Evolutionary conservation across 2,888 invertebrate species (phyloP).

Genomic region (Thecocarcelia acutangulata): DNA sequence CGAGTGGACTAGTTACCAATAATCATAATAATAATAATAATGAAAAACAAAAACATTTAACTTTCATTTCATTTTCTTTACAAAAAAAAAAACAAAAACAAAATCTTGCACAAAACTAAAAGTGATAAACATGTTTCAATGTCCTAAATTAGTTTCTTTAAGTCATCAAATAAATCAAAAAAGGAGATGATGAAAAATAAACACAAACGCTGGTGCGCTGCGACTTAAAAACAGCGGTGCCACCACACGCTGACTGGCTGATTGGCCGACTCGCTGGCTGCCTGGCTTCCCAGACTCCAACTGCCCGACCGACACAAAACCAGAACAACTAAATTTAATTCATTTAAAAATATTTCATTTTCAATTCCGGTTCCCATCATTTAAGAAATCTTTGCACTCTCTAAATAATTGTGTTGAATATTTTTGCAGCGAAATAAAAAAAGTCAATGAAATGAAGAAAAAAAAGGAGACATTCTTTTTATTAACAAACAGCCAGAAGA

Average conservation of each 20-base stretch:
- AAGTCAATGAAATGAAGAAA: slow-evolving; percentile 11
- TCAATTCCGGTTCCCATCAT: slow-evolving; percentile 64
- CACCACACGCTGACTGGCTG: background rate
- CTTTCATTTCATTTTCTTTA: slow-evolving; percentile 57
- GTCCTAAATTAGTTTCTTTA: slow-evolving; percentile 67
- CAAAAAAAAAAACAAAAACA: too few species aligned
- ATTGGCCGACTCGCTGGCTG: too few species aligned
- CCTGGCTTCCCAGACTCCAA: background rate
- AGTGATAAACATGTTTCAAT: slow-evolving; percentile 63
- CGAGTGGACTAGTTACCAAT: slow-evolving; percentile 11
- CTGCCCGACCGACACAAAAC: slow-evolving; percentile 16
- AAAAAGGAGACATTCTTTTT: background rate
- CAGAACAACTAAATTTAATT: slow-evolving; percentile 59
- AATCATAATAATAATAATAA: too few species aligned
- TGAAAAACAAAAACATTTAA: slow-evolving; percentile 47
- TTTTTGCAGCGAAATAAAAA: background rate
- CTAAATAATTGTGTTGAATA: slow-evolving; percentile 22
- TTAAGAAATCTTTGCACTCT: slow-evolving; percentile 32
- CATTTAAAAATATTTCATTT: slow-evolving; percentile 53
- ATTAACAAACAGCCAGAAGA: slow-evolving; percentile 14
- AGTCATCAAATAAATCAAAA: slow-evolving; percentile 65
- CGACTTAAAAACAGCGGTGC: slow-evolving; percentile 25
- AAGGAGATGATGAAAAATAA: slow-evolving; percentile 48
- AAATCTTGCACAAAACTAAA: slow-evolving; percentile 22
- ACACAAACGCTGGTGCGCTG: slow-evolving; percentile 39